Percentiles rank a stretch among this genome's conserved stretches.
These are phyloP conservation scores for Cheilosia urbana DNA, from an alignment of 2,888 invertebrate species.

Conservation along the genomic window DNA sequence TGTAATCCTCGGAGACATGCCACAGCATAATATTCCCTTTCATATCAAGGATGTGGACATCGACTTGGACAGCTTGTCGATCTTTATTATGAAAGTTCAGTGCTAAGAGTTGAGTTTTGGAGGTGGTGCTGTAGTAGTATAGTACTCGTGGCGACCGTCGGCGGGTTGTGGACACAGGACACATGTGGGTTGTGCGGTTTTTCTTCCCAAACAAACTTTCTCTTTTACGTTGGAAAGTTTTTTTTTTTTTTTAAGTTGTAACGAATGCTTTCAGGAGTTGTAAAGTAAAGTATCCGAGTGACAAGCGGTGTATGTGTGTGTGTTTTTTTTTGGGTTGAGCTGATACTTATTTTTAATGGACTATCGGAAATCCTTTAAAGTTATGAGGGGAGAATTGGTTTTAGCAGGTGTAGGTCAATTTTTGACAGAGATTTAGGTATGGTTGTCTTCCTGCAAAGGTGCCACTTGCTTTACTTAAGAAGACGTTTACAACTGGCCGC, in stretches of 20 bases:
- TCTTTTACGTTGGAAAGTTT: constrained; percentile 55
- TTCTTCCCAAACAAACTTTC: constrained; percentile 68
- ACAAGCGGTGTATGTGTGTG: constrained; percentile 17
- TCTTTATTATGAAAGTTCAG: constrained; percentile 81
- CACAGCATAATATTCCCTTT: constrained; percentile 74
- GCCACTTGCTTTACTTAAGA: too few species aligned
- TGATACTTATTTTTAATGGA: constrained; percentile 51
- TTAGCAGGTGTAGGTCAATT: too few species aligned
- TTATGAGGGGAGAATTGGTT: neutral
- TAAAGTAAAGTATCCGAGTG: constrained; percentile 52
- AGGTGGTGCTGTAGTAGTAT: constrained; percentile 10
- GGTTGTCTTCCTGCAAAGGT: too few species aligned
- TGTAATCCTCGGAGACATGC: constrained; percentile 73
- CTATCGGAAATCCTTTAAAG: neutral
- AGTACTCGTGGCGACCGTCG: constrained; percentile 20
- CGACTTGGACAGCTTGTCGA: constrained; percentile 82
- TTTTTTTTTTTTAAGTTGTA: constrained; percentile 39
- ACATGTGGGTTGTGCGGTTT: constrained; percentile 71
- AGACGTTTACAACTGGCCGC: too few species aligned
- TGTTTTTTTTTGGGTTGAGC: constrained; percentile 3
- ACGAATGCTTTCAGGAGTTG: constrained; percentile 62
- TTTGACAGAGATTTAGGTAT: too few species aligned
- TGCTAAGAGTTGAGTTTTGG: constrained; percentile 62
- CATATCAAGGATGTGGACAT: constrained; percentile 76
- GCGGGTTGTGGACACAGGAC: constrained; percentile 60